Percentiles rank a stretch among this genome's conserved stretches.
These are phyloP conservation scores for Meandrusa payeni DNA, from an alignment of 2,888 invertebrate species.

Conservation along the genomic window DNA sequence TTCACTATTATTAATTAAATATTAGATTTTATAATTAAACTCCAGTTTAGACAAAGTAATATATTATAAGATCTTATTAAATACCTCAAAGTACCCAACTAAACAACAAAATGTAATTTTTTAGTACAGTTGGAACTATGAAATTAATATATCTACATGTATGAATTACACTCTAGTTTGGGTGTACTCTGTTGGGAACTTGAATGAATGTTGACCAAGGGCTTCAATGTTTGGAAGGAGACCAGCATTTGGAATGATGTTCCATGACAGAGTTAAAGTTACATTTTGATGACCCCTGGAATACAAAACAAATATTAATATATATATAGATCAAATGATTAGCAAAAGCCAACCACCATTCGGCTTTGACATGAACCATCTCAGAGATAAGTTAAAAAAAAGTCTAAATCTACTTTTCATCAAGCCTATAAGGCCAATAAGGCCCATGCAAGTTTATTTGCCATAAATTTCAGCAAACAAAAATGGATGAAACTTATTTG, in stretches of 20 bases:
- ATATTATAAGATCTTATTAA: conserved; percentile 47
- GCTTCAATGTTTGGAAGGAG: conserved; percentile 93
- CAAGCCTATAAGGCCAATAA: too few species aligned
- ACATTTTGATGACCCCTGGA: conserved; percentile 95
- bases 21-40: conserved; percentile 35
- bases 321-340: too few species aligned
- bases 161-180: conserved; percentile 72
- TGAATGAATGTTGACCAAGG: conserved; percentile 91
- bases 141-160: too few species aligned
- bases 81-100: conserved; percentile 34
- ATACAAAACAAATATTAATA: too few species aligned
- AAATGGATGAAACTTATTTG: too few species aligned
- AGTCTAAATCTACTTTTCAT: too few species aligned
- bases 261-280: conserved; percentile 97
- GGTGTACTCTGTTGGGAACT: conserved; percentile 95
- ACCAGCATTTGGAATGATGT: conserved; percentile 99
- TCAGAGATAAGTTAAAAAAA: too few species aligned
- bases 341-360: too few species aligned
- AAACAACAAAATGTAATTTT: conserved; percentile 25
- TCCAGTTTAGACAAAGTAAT: conserved; percentile 40
- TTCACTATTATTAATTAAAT: neutral
- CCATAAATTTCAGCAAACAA: too few species aligned
- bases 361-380: too few species aligned
- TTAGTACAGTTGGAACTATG: too few species aligned
- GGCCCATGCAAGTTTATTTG: too few species aligned